phyloP scores from a whole-genome alignment of 2,113 vertebrate species.

The Xenopus tropicalis region UCB_Xtro_10.0 CM004449.2:74418001-74418500 shows the following conservation, averaged over 20 bases:
- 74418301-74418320: conserved; percentile 32
- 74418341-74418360: conserved; percentile 32
- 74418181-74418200: not conserved
- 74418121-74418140: not conserved
- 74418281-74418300: conserved; percentile 21
- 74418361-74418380: conserved; percentile 39
- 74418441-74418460: not conserved
- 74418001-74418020: not conserved
- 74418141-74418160: not conserved
- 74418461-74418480: conserved; percentile 30
- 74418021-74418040: too few relatives aligned
- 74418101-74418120: not conserved
- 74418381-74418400: conserved; percentile 31
- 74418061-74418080: not conserved
- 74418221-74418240: not conserved
- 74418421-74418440: conserved; percentile 26
- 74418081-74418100: not conserved
- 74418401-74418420: conserved; percentile 11
- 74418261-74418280: conserved; percentile 29
- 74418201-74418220: not conserved
- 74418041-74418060: too few relatives aligned
- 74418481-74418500: conserved; percentile 24
- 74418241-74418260: conserved; percentile 7
- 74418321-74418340: conserved; percentile 29
- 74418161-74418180: not conserved